Percentiles rank a stretch among this genome's conserved stretches.
Evolutionary conservation across 2,797 vertebrate species (phyloP).

Genomic region (Acanthornis magna): DNA sequence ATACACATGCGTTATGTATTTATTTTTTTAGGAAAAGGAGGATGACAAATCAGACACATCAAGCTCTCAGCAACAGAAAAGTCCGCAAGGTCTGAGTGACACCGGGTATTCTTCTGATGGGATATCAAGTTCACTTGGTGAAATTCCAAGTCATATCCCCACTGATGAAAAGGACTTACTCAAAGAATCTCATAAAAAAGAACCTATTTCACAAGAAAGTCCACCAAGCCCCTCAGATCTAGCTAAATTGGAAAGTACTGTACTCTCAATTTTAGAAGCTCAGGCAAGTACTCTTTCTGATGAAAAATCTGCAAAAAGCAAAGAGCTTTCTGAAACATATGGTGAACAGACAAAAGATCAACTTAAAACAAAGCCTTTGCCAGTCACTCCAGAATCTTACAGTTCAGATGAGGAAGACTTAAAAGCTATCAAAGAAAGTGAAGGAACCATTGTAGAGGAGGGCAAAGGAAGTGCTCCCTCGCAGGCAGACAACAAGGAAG

Average conservation of each 20-base stretch:
- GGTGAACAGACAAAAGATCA: slow-evolving; percentile 73
- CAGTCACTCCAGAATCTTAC: slow-evolving; percentile 78
- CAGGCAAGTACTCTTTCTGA: slow-evolving; percentile 76
- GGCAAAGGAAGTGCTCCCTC: slow-evolving; percentile 49
- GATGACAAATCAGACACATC: slow-evolving; percentile 81
- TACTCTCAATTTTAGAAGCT: slow-evolving; percentile 87
- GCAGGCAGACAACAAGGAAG: slow-evolving; percentile 51
- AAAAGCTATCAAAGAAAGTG: slow-evolving; percentile 66
- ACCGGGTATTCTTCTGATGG: slow-evolving; percentile 85
- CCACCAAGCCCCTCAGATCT: slow-evolving; percentile 89
- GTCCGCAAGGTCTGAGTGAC: slow-evolving; percentile 83
- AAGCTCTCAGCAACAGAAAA: slow-evolving; percentile 81
- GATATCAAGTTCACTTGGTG: slow-evolving; percentile 84
- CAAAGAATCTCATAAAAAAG: slow-evolving; percentile 79
- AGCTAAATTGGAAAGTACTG: slow-evolving; percentile 89
- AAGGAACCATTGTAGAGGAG: slow-evolving; percentile 62
- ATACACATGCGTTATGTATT: slow-evolving; percentile 65
- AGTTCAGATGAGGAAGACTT: slow-evolving; percentile 85
- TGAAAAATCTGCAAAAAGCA: slow-evolving; percentile 69
- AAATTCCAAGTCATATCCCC: slow-evolving; percentile 81
- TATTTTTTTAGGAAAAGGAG: slow-evolving; percentile 81
- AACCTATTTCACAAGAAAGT: slow-evolving; percentile 79
- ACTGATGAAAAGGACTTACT: slow-evolving; percentile 80
- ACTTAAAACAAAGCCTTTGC: slow-evolving; percentile 78
- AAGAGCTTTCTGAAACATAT: slow-evolving; percentile 57